Base-by-base conservation (phyloP, 1,140 invertebrate species). In the Dendrolimus punctatus region DNA sequence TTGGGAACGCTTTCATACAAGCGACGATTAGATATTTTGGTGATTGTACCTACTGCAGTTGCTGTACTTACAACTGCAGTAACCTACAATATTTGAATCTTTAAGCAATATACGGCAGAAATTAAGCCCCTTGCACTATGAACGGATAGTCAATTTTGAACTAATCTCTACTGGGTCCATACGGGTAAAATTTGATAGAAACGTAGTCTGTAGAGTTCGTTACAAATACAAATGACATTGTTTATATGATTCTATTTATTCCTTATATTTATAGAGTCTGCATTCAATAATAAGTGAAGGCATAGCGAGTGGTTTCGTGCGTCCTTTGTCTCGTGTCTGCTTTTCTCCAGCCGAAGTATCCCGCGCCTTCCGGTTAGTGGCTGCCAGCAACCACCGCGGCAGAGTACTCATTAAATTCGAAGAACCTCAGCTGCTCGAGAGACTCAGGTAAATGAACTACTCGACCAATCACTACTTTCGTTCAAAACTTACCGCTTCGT, bases 281-380 rank as follows among this genome's bases (percentile, higher is more conserved):
- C 64, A 64, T 39, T 6, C 39, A 6, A 37, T 69, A 48, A 38
- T 69, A 23, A 56, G 49, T n/a, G 57, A 66, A 4, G 67, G 66
- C 6, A 71, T 71, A 2, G 10, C n/a, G 0, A 40, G 49, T 4
- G 65, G 66, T 5, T 56, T 49, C 46, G 65, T 71, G 5, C 62
- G 65, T 8, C 68, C 68, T 5, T 42, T 68, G n/a, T 44, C 61
- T 6, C 65, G 65, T 39, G 55, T 66, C 6, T 58, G 60, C 6
- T 71, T 62, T 38, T 45, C 23, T 2, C 56, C 53, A 4, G 40
- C 57, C 2, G 60, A 62, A 10, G 58, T 45, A n/a, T 0, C 51
- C 8, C 54, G 66, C 4, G 68, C 68, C 0, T 61, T 66, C 48
- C 51, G 51, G 2, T 42, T 68, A 44, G 45, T 71, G 2, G 57